A percentile compares a stretch with the other conserved stretches of the same genome.
phyloP scores from a whole-genome alignment of 2,797 vertebrate species.

The Poeciliopsis infans region DNA sequence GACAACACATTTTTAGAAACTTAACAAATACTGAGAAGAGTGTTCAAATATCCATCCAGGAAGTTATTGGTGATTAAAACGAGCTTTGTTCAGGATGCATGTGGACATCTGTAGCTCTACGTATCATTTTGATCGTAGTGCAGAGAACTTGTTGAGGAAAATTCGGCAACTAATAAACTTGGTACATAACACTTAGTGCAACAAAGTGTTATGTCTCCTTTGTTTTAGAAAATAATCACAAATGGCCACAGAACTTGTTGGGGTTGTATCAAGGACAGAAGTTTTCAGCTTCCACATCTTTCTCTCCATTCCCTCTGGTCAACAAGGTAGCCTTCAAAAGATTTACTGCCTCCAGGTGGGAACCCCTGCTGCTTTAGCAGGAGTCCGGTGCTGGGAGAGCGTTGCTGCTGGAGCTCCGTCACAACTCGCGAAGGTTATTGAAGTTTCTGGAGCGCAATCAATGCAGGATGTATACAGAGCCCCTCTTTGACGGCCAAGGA shows the following conservation, averaged over 20 bases:
- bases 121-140: neutral
- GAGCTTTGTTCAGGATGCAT: neutral
- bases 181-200: neutral
- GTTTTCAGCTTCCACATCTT: constrained; percentile 35
- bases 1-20: neutral
- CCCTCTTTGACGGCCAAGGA: constrained; percentile 66
- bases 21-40: neutral
- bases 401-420: constrained; percentile 57
- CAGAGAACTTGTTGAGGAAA: neutral
- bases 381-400: constrained; percentile 46
- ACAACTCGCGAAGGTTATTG: constrained; percentile 73
- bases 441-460: constrained; percentile 73
- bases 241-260: neutral
- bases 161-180: neutral
- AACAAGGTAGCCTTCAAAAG: constrained; percentile 66
- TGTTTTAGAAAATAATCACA: neutral
- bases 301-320: constrained; percentile 30
- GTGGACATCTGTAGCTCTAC: neutral
- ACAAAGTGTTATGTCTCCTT: neutral
- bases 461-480: constrained; percentile 61
- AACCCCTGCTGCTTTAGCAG: constrained; percentile 53
- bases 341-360: constrained; percentile 63
- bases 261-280: constrained; percentile 46
- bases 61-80: neutral
- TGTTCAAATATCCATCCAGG: neutral